Base-by-base conservation (phyloP, 2,888 invertebrate species). In the Cheilosia grossa region DNA sequence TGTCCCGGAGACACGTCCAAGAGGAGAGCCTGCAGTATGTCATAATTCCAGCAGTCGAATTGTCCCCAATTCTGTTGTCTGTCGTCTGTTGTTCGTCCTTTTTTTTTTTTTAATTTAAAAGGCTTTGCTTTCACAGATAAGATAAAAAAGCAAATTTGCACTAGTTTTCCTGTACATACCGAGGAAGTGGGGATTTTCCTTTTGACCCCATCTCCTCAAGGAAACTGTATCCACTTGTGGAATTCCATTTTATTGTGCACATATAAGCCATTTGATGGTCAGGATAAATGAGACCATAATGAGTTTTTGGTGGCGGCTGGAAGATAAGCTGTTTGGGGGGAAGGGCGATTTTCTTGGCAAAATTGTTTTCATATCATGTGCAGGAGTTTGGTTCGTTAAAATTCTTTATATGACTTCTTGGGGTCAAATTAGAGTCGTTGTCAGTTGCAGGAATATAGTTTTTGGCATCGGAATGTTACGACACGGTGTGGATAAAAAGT, bases 241-340 rank as follows among this genome's bases (percentile, higher is more conserved):
- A 80, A 80, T 73, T 69, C 70, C 42, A 37, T 59, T 75, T 85
- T 72, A 77, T 64, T 81, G 74, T 63, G 53, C 66, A 33, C 10
- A 56, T 66, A 58, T 56, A 30, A 72, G 54, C 47, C 58, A 73
- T 80, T 83, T 79, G 80, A 80, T 80, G 80, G 80, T 70, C 80
- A 74, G 66, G 72, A 75, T 77, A 77, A 83, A 87, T 87, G 87
- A 73, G 83, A 72, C 80, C 77, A 66, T 87, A 87, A 87, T 87
- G 87, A 87, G 87, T 83, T 83, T 87, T 83, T 73, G 87, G 81
- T 85, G 85, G 83, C 64, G 66, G 24, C 24, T 44, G 10, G 42
- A 17, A 64, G 75, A 80, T 80, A 79, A 85, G 67, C 37, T 54
- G 33, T 37, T 51, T 49, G 6, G 21, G 30, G 58, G 30, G 15